Evolutionary conservation across 2,113 vertebrate species (phyloP).

Genomic region (Esox niger): DNA sequence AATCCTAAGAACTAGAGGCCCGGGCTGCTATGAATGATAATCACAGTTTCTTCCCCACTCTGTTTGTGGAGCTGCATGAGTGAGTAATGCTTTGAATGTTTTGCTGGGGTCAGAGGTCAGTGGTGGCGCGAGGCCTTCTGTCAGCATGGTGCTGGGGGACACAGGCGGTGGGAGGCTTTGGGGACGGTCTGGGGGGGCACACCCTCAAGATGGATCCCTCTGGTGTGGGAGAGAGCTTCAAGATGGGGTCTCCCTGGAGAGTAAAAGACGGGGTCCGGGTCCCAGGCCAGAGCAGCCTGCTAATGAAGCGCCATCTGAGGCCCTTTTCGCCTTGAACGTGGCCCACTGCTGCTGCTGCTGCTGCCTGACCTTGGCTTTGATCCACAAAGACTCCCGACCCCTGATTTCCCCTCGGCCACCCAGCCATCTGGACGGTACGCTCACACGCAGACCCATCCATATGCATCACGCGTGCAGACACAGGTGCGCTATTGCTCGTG

Average conservation of each 20-base stretch:
- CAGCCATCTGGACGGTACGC: conserved; percentile 70
- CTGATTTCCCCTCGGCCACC: conserved; percentile 61
- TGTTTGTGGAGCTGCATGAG: conserved; percentile 34
- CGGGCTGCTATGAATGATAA: conserved; percentile 8
- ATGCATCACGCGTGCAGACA: conserved; percentile 31
- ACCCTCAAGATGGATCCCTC: conserved; percentile 39
- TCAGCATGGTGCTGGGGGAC: conserved; percentile 39
- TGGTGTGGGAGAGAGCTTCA: conserved; percentile 29
- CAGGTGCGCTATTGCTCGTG: neutral
- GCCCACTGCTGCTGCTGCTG: conserved; percentile 70
- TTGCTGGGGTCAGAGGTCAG: conserved; percentile 22
- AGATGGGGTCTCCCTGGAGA: neutral
- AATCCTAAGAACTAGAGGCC: no score
- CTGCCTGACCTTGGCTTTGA: conserved; percentile 81
- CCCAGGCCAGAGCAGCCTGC: conserved; percentile 59
- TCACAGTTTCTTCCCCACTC: conserved; percentile 26
- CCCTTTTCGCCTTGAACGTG: conserved; percentile 78
- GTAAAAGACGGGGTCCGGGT: conserved; percentile 38
- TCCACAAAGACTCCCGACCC: conserved; percentile 75
- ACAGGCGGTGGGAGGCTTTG: conserved; percentile 39
- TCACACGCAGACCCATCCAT: conserved; percentile 39
- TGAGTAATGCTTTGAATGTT: conserved; percentile 26
- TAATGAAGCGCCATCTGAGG: conserved; percentile 78
- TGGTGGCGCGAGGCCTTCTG: conserved; percentile 44
- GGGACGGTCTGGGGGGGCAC: neutral